Percentiles rank a stretch among this genome's conserved stretches.
These are phyloP conservation scores for Adela reaumurella DNA, from an alignment of 2,888 invertebrate species.

Conservation along the genomic window DNA sequence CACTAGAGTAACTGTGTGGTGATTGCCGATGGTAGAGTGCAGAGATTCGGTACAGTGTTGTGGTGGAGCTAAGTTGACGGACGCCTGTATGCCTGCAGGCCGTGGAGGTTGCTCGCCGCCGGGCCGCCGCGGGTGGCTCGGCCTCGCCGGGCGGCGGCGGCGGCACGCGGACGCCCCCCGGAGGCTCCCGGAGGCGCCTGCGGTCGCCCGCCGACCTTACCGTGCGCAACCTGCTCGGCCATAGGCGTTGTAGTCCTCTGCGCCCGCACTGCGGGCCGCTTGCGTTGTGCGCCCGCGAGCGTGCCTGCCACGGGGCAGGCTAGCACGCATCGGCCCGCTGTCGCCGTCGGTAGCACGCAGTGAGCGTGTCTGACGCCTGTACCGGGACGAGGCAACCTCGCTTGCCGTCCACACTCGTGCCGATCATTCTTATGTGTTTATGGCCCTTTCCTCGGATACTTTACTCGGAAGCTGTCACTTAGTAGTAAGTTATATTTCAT, in stretches of 20 bases:
- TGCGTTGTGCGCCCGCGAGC: conserved; percentile 1
- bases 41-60: background rate
- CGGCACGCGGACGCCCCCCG: background rate
- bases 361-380: background rate
- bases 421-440: conserved; percentile 9
- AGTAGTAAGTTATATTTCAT: conserved; percentile 6
- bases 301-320: background rate
- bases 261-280: conserved; percentile 11
- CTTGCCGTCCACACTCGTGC: background rate
- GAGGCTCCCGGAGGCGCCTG: conserved; percentile 6
- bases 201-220: conserved; percentile 7
- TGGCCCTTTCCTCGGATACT: conserved; percentile 7
- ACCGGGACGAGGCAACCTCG: background rate
- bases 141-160: conserved; percentile 16
- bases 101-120: conserved; percentile 1
- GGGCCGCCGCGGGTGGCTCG: conserved; percentile 20
- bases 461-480: conserved; percentile 8
- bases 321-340: background rate
- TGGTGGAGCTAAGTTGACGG: background rate
- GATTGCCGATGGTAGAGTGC: background rate
- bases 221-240: conserved; percentile 11
- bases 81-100: background rate
- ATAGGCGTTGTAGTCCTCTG: conserved; percentile 6
- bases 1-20: too few relatives aligned
- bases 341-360: too few relatives aligned